Evolutionary conservation across 2,113 vertebrate species (phyloP).

Genomic region (Toxostoma redivivum): DNA sequence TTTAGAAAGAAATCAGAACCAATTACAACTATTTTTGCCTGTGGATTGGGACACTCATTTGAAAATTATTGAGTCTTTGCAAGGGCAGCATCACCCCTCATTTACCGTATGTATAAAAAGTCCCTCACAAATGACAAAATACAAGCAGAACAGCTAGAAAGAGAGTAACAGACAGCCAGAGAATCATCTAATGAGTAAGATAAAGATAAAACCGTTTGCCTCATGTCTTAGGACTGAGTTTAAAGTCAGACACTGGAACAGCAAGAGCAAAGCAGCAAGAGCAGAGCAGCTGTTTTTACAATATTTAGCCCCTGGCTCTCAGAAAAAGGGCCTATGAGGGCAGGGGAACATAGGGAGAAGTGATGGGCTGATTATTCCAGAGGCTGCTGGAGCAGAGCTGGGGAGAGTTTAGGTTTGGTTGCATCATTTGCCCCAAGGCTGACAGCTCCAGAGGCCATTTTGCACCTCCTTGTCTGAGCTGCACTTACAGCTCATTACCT

Average conservation of each 20-base stretch:
- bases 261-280: background rate
- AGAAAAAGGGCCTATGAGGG: background rate
- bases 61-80: background rate
- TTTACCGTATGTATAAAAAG: background rate
- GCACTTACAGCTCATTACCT: background rate
- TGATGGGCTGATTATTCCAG: background rate
- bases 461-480: background rate
- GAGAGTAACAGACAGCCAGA: background rate
- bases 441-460: background rate
- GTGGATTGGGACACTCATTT: background rate
- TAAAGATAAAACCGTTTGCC: background rate
- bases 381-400: background rate
- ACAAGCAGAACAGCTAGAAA: background rate
- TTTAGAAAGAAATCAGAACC: background rate
- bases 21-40: accelerated
- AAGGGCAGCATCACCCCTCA: background rate
- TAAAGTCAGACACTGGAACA: background rate
- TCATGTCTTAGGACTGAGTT: background rate
- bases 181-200: background rate
- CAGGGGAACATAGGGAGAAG: background rate
- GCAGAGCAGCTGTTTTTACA: background rate
- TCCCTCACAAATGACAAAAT: background rate
- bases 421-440: background rate
- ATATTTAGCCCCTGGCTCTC: background rate
- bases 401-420: background rate